Evolutionary conservation across 1,140 invertebrate species (phyloP), one percentile per base, ranked within the genome.

Genomic region (Solenopsis fugax): DNA sequence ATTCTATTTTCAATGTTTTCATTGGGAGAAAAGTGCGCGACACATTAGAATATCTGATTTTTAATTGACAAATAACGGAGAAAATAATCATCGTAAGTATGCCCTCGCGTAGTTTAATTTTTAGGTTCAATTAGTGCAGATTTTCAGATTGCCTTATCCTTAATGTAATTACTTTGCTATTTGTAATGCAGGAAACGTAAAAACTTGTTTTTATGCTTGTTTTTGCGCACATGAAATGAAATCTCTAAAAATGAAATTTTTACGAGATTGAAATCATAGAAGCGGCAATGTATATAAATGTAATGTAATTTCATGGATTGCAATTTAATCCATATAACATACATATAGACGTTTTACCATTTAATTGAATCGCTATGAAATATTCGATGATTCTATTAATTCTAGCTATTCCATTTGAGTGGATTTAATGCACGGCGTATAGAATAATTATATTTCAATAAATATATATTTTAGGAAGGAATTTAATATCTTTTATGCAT

Each of bases 81-180:
- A 65, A 73, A 45, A 81, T 82, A 58, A 82, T 72, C 16, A 56
- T 3, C 3, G 37, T 67, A 76, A 77, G 45, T 62, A 48, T n/a
- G 29, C 21, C 21, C 16, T 34, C 48, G n/a, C 48, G n/a, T 29
- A 56, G 41, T 84, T 37, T 75, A 73, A 60, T 73, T 82, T 45
- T 48, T 50, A 13, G 34, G 52, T n/a, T 37, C 34, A 80, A 80
- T 80, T 80, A 80, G 0, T 64, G 48, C n/a, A 71, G 41, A 48
- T 81, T 50, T 58, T 71, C 45, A 29, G 48, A 73, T 24, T 75
- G n/a, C 29, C 41, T 45, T 56, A 12, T 50, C 29, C 34, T 84
- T 84, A 84, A 84, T 73, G 24, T 75, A 73, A 84, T 73, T 73
- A 73, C 41, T 82, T 80, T 69, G 29, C 52, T 73, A 82, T 82